Base-by-base conservation (phyloP, 2,888 invertebrate species). In the Cancer borealis region DNA sequence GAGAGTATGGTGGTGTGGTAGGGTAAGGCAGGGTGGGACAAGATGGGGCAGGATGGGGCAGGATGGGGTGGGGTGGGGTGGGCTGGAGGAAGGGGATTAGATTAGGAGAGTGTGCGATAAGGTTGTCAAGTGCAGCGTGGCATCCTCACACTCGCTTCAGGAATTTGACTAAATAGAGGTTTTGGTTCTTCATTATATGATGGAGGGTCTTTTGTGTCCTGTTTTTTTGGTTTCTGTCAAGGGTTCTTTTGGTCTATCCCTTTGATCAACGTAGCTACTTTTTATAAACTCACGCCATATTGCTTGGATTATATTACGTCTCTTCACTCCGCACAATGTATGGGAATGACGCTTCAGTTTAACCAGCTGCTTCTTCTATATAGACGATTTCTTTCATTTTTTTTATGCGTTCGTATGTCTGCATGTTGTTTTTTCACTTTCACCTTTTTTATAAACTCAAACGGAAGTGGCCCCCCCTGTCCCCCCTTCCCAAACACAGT, bases 61-160 rank as follows among this genome's bases (percentile, higher is more conserved):
- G 47, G 90, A 0, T n/a, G n/a, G 12, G 26, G n/a, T 8, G 47
- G n/a, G 49, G 89, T n/a, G 8, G 45, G 46, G 73, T n/a, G 46
- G n/a, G 39, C 30, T 30, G 8, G 90, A 46, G 88, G 88, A n/a
- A 46, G 54, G 49, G 45, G 90, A 90, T 90, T 47, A 90, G 90
- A 90, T 90, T 49, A 90, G 21, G 49, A 47, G 49, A 46, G 88
- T 46, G 21, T 3, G 46, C 47, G 88, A 88, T 88, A 47, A 88
- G 88, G n/a, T 88, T 88, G 79, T 79, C 30, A 26, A 79, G 26
- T 79, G 79, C 79, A 79, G 79, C 30, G 79, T 26, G 79, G 30
- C 79, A 30, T 26, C 79, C 26, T 79, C 79, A 79, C 79, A 30
- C 79, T 26, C 79, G 79, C 79, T 79, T 79, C 79, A 79, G 79